Percentiles rank a stretch among this genome's conserved stretches.
Evolutionary conservation across 2,888 invertebrate species (phyloP).

Genomic region (Apamea sordens): DNA sequence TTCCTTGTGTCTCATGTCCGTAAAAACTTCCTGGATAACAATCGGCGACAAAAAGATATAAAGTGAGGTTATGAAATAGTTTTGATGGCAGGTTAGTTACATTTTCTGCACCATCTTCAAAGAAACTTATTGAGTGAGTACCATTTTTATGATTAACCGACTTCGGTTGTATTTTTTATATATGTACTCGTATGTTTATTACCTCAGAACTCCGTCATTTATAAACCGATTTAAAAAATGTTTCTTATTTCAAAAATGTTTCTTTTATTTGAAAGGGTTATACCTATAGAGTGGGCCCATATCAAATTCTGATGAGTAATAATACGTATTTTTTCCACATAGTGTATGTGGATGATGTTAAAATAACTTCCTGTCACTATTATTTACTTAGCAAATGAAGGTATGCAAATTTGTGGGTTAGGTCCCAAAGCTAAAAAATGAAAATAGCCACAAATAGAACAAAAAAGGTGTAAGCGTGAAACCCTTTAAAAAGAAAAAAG

Average conservation of each 20-base stretch:
- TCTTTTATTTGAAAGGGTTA: background rate
- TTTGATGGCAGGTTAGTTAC: conserved; percentile 9
- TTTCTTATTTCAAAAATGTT: background rate
- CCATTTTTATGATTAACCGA: background rate
- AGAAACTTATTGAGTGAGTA: background rate
- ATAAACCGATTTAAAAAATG: background rate
- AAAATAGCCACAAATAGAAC: too few relatives aligned
- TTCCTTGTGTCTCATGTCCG: conserved; percentile 14
- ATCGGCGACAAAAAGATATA: conserved; percentile 18
- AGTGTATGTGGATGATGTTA: background rate
- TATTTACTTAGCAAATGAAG: background rate
- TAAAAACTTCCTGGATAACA: conserved; percentile 35
- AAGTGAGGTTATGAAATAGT: conserved; percentile 27
- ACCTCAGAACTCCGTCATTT: background rate
- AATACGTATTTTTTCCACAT: background rate
- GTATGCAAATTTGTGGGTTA: background rate
- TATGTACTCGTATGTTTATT: too few relatives aligned
- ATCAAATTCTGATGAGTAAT: too few relatives aligned
- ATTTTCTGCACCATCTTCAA: background rate
- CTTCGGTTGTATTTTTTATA: background rate
- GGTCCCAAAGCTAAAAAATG: background rate
- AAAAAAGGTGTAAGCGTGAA: too few relatives aligned
- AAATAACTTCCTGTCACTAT: background rate
- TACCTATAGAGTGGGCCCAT: background rate
- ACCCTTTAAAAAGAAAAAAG: too few relatives aligned